phyloP scores from a whole-genome alignment of 2,113 vertebrate genomes.

The Danio rerio region DNA sequence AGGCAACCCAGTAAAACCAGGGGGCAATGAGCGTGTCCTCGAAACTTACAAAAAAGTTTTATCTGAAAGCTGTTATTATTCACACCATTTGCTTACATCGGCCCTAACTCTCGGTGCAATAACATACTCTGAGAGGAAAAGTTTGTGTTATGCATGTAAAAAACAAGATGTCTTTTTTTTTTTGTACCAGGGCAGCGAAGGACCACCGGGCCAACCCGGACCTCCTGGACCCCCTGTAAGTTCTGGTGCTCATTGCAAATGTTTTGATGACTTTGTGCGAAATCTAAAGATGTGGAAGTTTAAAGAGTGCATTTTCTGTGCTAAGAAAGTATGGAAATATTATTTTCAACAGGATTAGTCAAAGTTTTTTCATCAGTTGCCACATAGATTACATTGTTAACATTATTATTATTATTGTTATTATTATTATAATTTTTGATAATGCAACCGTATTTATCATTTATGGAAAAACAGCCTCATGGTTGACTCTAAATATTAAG shows the following conservation, averaged over 20 bases:
- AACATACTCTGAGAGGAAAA: conserved; percentile 23
- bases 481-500: too few relatives aligned
- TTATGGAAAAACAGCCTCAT: too few relatives aligned
- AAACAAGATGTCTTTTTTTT: conserved; percentile 4
- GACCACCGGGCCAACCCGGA: conserved; percentile 83
- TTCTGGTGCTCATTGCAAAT: conserved; percentile 29
- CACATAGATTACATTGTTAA: too few relatives aligned
- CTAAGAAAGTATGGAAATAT: too few relatives aligned
- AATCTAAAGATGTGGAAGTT: conserved; percentile 35
- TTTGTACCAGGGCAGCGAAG: conserved; percentile 85
- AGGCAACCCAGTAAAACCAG: conserved; percentile 18
- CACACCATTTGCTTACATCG: conserved; percentile 36
- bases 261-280: background rate
- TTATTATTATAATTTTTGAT: too few relatives aligned
- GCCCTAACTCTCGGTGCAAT: conserved; percentile 2
- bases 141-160: conserved; percentile 9
- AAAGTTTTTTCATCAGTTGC: too few relatives aligned
- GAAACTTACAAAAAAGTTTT: background rate
- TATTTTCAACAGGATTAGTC: too few relatives aligned
- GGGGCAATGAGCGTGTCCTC: conserved; percentile 2
- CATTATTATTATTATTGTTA: too few relatives aligned
- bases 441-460: too few relatives aligned
- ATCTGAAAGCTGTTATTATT: conserved; percentile 40
- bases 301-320: background rate
- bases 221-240: conserved; percentile 81